Evolutionary conservation across 2,113 vertebrate genomes (phyloP).

Genomic region (Eurystomus gularis): DNA sequence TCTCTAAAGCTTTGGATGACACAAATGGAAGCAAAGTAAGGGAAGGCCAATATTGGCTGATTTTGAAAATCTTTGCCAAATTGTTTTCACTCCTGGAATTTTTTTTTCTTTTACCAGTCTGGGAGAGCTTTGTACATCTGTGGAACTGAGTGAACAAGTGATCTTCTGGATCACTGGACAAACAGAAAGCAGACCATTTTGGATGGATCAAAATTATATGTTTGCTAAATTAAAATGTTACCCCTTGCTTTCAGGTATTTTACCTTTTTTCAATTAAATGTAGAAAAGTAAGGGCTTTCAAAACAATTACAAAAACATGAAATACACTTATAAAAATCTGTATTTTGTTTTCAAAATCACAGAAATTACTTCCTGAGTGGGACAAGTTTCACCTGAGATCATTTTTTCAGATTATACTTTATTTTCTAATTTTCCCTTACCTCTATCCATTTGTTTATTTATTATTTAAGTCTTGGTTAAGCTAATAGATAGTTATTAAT

Average conservation of each 20-base stretch:
- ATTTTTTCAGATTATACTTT: not conserved
- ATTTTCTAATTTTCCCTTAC: not conserved
- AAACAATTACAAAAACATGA: not conserved
- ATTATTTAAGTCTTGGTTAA: not conserved
- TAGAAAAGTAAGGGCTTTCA: not conserved
- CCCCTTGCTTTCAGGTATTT: not conserved
- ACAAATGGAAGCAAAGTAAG: not conserved
- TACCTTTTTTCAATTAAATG: not conserved
- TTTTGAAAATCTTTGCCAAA: not conserved
- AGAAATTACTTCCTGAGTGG: not conserved
- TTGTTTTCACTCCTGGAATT: not conserved
- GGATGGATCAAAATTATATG: not conserved
- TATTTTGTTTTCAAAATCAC: not conserved
- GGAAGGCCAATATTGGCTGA: not conserved
- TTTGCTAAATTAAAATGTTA: not conserved
- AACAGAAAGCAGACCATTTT: not conserved
- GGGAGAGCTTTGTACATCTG: not conserved
- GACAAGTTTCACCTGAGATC: not conserved
- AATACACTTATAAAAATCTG: not conserved
- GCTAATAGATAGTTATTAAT: not conserved
- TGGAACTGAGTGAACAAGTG: not conserved
- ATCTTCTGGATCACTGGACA: not conserved
- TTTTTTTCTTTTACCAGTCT: not conserved
- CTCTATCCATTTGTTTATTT: not conserved
- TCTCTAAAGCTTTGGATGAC: not conserved